These are phyloP conservation scores for Cyprinodon tularosa DNA, from an alignment of 2,113 vertebrate genomes.

Conservation along the genomic window DNA sequence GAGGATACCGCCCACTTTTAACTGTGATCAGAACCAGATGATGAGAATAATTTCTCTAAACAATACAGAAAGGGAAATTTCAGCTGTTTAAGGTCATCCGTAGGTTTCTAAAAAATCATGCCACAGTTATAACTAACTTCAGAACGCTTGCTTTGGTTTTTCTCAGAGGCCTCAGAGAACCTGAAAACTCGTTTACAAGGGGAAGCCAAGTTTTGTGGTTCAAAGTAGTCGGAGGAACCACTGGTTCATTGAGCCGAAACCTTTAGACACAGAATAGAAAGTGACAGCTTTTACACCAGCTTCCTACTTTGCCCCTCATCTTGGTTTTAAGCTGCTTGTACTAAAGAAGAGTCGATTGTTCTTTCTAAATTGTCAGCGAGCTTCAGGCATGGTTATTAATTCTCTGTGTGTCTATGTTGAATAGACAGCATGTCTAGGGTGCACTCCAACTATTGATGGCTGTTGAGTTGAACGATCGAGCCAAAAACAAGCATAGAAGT, in stretches of 20 bases:
- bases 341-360: background rate
- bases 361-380: background rate
- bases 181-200: background rate
- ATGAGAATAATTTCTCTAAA: constrained; percentile 10
- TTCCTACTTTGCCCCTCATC: background rate
- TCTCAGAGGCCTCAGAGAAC: too few relatives aligned
- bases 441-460: background rate
- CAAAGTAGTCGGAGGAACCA: constrained; percentile 51
- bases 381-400: background rate
- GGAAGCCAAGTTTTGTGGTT: constrained; percentile 20
- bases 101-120: constrained; percentile 14
- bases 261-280: constrained; percentile 40
- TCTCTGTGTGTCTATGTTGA: too few relatives aligned
- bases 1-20: constrained; percentile 21
- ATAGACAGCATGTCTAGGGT: background rate
- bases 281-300: constrained; percentile 43
- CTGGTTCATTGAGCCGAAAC: constrained; percentile 44
- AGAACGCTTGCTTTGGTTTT: too few relatives aligned
- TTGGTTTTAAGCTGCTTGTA: background rate
- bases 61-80: constrained; percentile 19
- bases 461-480: background rate
- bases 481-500: too few relatives aligned
- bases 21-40: constrained; percentile 33
- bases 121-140: background rate
- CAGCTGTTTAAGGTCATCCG: constrained; percentile 1